Evolutionary conservation across 1,140 invertebrate species (phyloP).

Genomic region (Papilio machaon): DNA sequence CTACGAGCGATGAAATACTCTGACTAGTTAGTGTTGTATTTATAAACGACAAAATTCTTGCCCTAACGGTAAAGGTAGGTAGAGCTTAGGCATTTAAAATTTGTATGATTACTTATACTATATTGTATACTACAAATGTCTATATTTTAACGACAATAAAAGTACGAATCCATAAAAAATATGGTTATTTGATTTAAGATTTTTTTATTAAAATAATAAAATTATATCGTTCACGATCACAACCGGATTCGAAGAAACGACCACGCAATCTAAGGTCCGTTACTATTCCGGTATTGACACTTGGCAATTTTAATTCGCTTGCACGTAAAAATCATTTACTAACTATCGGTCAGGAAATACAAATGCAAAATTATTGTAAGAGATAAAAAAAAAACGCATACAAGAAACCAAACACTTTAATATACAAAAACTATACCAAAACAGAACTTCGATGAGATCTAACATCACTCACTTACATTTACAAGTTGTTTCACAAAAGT

Average conservation of each 20-base stretch:
- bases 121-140: not conserved
- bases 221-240: too few species aligned
- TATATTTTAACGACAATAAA: not conserved
- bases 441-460: conserved; percentile 13
- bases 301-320: too few species aligned
- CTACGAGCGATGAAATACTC: conserved; percentile 28
- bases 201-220: too few species aligned
- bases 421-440: conserved; percentile 36
- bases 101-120: not conserved
- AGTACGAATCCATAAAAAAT: too few species aligned
- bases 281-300: too few species aligned
- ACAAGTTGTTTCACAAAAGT: conserved; percentile 26
- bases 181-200: too few species aligned
- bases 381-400: conserved; percentile 1
- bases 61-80: not conserved
- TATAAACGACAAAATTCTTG: not conserved
- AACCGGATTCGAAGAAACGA: too few species aligned
- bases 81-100: not conserved
- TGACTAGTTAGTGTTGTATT: conserved; percentile 19
- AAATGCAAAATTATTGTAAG: not conserved
- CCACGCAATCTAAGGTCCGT: too few species aligned
- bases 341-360: too few species aligned
- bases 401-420: conserved; percentile 30
- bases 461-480: conserved; percentile 33
- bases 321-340: too few species aligned